Percentiles rank a stretch among this genome's conserved stretches.
Conservation (phyloP, 2,797 vertebrate species). For the Labroides dimidiatus region DNA sequence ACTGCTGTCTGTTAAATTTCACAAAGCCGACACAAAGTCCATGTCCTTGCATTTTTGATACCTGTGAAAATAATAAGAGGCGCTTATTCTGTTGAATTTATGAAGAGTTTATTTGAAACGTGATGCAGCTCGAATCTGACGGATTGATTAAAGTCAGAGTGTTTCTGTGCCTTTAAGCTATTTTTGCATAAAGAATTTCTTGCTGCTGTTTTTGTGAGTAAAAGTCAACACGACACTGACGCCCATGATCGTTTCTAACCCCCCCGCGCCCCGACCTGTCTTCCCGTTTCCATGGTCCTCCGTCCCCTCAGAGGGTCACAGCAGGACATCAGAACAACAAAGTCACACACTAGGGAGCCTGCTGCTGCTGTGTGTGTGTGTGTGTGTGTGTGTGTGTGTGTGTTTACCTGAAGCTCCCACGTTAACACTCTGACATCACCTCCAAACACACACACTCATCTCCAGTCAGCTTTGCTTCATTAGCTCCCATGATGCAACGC, state of each 20-base stretch:
- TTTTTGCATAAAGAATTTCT: too few species aligned
- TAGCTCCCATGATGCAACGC: constrained; percentile 64
- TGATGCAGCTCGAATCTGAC: too few species aligned
- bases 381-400: constrained; percentile 22
- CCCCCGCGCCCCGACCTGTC: constrained; percentile 13
- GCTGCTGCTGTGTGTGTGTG: constrained; percentile 3
- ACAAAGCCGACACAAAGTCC: too few species aligned
- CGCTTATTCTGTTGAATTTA: too few species aligned
- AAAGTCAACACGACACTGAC: not conserved
- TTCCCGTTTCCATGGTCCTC: constrained; percentile 73
- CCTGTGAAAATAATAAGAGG: too few species aligned
- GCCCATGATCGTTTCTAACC: constrained; percentile 2
- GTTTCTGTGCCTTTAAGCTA: too few species aligned
- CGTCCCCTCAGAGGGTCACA: constrained; percentile 60
- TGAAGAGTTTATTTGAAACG: too few species aligned
- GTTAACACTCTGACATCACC: constrained; percentile 66
- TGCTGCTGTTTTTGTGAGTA: too few species aligned
- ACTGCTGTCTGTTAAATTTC: too few species aligned
- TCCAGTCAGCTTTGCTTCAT: constrained; percentile 41
- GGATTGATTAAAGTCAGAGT: too few species aligned
- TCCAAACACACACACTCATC: constrained; percentile 28
- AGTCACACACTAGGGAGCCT: constrained; percentile 63
- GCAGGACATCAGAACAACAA: constrained; percentile 76
- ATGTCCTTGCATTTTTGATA: too few species aligned
- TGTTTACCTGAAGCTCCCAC: constrained; percentile 52